Percentiles rank a stretch among this genome's conserved stretches.
Evolutionary conservation across 2,113 vertebrate genomes (phyloP).

Genomic region (Sapajus apella): DNA sequence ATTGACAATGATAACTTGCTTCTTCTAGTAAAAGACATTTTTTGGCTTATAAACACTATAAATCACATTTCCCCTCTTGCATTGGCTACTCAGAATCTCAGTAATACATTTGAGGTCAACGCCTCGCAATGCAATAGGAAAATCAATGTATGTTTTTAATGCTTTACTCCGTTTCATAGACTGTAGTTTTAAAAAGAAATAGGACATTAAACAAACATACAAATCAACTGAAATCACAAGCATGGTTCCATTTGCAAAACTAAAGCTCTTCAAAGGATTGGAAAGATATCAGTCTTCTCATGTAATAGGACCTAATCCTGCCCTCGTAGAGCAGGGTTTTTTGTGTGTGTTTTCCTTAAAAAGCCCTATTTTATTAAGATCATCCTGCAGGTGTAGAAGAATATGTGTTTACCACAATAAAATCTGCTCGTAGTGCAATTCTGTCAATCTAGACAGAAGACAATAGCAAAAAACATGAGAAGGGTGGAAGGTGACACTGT

Average conservation of each 20-base stretch:
- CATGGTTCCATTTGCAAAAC: background rate
- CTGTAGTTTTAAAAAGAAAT: slow-evolving; percentile 6
- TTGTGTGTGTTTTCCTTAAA: background rate
- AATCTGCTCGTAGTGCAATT: background rate
- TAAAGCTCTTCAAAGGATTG: background rate
- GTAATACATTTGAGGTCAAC: background rate
- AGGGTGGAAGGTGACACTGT: background rate
- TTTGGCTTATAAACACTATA: background rate
- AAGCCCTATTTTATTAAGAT: background rate
- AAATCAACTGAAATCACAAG: background rate
- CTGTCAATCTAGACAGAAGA: background rate
- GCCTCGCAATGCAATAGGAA: background rate
- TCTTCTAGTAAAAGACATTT: background rate
- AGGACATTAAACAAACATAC: slow-evolving; percentile 7
- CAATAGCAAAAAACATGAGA: background rate
- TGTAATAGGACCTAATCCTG: background rate
- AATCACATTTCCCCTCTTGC: background rate
- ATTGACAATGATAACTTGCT: background rate
- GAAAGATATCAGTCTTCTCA: background rate
- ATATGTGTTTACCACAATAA: slow-evolving; percentile 16
- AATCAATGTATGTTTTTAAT: background rate
- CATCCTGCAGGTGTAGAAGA: background rate
- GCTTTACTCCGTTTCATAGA: background rate
- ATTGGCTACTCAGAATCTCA: background rate
- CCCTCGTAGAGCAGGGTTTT: background rate